phyloP scores from a whole-genome alignment of 2,797 vertebrate genomes.

The Amblyopsis hoosieri region DNA sequence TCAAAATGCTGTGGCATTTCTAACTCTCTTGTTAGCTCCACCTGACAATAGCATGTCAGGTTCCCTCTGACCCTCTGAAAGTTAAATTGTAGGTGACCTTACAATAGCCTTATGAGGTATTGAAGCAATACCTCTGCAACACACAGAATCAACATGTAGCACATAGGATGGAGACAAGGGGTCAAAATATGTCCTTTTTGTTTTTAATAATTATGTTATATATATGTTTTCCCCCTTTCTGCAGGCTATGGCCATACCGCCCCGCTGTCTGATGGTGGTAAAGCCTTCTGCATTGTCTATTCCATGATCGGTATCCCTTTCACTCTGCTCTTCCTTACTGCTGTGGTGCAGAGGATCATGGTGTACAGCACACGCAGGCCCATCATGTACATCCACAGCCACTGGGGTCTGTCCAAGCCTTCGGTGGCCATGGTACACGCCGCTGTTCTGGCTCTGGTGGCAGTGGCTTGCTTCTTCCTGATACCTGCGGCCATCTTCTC shows the following conservation, averaged over 20 bases:
- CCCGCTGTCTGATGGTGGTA: constrained; percentile 93
- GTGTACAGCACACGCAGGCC: constrained; percentile 88
- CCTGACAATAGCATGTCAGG: constrained; percentile 9
- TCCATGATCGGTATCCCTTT: constrained; percentile 95
- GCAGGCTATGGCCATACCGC: constrained; percentile 96
- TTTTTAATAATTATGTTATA: background rate
- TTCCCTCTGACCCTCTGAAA: constrained; percentile 3
- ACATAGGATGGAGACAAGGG: no score
- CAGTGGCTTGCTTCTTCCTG: constrained; percentile 90
- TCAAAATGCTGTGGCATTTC: constrained; percentile 28
- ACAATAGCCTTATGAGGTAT: background rate
- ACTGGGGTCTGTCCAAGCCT: constrained; percentile 91
- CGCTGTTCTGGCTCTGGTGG: constrained; percentile 79
- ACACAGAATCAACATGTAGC: no score
- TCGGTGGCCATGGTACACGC: constrained; percentile 88
- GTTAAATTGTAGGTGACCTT: background rate
- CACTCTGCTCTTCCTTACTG: constrained; percentile 95
- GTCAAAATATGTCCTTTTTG: background rate
- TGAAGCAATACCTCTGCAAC: background rate
- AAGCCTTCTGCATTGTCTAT: constrained; percentile 96
- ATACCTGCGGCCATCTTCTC: constrained; percentile 94
- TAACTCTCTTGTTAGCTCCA: constrained; percentile 14
- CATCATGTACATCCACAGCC: constrained; percentile 86
- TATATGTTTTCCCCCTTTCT: constrained; percentile 5
- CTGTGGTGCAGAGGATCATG: constrained; percentile 93